phyloP scores from a whole-genome alignment of 35 echinoderm and acorn worm genomes.

The Apostichopus parvimensis region DNA sequence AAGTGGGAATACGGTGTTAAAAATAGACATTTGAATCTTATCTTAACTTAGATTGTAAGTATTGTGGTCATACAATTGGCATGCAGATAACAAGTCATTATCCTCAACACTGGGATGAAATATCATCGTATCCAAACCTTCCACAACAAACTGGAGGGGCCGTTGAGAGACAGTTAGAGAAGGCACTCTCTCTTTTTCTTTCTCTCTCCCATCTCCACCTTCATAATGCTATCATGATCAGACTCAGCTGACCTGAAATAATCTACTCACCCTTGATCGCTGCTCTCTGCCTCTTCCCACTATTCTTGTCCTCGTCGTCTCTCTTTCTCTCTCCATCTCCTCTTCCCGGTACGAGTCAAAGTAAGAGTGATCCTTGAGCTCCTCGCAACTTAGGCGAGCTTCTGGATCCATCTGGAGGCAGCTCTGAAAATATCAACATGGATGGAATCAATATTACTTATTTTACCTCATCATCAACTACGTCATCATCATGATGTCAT shows the following conservation, averaged over 20 bases:
- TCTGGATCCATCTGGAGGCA: constrained; percentile 91
- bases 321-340: constrained; percentile 48
- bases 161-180: too few species aligned
- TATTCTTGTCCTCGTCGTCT: constrained; percentile 38
- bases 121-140: too few species aligned
- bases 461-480: too few species aligned
- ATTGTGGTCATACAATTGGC: too few species aligned
- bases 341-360: constrained; percentile 64
- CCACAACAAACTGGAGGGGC: too few species aligned
- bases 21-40: neutral
- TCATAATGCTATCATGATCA: too few species aligned
- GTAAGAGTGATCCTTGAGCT: constrained; percentile 70
- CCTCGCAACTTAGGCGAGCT: constrained; percentile 71
- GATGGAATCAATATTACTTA: neutral
- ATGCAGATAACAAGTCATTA: too few species aligned
- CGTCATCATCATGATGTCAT: too few species aligned
- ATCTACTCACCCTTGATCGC: constrained; percentile 56
- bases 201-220: neutral
- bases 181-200: neutral
- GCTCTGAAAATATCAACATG: constrained; percentile 39
- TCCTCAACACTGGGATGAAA: too few species aligned
- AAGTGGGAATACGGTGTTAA: neutral
- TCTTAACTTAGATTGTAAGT: too few species aligned
- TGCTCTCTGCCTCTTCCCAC: constrained; percentile 63
- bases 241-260: too few species aligned